Base-by-base conservation (phyloP, 1,140 invertebrate genomes). In the Brachionus paranguensis region DNA sequence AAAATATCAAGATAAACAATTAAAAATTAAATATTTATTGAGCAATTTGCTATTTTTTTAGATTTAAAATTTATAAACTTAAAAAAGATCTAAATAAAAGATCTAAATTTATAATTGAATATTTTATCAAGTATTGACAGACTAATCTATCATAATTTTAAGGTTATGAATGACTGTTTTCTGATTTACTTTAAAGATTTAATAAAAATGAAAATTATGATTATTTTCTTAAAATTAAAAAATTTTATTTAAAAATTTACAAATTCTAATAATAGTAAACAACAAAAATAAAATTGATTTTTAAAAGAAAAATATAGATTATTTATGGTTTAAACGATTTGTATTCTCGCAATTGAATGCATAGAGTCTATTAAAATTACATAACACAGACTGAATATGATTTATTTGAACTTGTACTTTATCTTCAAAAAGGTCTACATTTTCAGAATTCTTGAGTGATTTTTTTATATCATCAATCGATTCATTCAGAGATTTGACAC, bases 361-460 rank as follows among this genome's bases (percentile, higher is more conserved):
- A 84, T 88, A 88, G 6, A 91, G 87, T 86, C 91, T 91, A 29
- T 91, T 91, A 88, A 91, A 89, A 86, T 93, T 92, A 85, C 93
- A 93, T 53, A 95, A 89, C 65, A 94, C 94, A 87, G 93, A 92
- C 88, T 96, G 94, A 86, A 97, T 96, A 87, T 95, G 94, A 87
- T 96, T 94, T 91, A 97, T 93, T 85, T 96, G 95, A 85, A 95
- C 92, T 90, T 97, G 95, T 12, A 98, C 93, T 87, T 92, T 93
- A 89, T 95, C 95, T 89, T 96, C 94, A 90, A 97, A 98, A 29
- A 93, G 86, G 86, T 87, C 89, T 87, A 88, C 92, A 85, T 94
- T 92, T 90, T 97, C 96, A 60, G 92, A 90, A 10, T 92, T 92
- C 87, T 92, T 92, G 27, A 97, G 87, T 88, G 93, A 93, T 29